Evolutionary conservation across 1,140 invertebrate species (phyloP).

Genomic region (Homalodisca vitripennis): DNA sequence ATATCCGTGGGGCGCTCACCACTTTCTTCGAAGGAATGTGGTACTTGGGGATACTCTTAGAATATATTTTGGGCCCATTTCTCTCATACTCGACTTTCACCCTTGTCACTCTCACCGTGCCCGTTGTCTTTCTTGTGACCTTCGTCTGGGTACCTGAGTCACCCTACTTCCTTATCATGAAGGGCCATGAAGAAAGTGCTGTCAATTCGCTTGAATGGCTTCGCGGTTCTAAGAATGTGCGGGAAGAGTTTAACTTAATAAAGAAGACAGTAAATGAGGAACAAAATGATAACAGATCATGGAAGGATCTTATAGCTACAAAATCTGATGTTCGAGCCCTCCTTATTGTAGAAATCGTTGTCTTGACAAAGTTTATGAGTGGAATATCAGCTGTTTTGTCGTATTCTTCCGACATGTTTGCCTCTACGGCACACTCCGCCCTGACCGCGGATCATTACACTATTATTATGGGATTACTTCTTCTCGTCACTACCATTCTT

Average conservation of each 20-base stretch:
- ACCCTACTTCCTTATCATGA: slow-evolving; percentile 67
- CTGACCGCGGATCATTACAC: slow-evolving; percentile 39
- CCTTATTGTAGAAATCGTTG: slow-evolving; percentile 39
- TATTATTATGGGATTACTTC: slow-evolving; percentile 39
- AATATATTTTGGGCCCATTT: slow-evolving; percentile 73
- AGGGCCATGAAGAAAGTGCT: slow-evolving; percentile 61
- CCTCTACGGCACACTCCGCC: background rate
- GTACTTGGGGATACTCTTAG: slow-evolving; percentile 72
- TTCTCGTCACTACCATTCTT: slow-evolving; percentile 49
- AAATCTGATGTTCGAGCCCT: slow-evolving; percentile 36
- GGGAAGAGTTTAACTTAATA: slow-evolving; percentile 37
- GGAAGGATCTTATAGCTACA: slow-evolving; percentile 35
- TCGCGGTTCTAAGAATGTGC: slow-evolving; percentile 48
- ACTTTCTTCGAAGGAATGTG: slow-evolving; percentile 80
- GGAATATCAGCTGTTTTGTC: slow-evolving; percentile 39
- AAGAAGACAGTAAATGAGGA: slow-evolving; percentile 34
- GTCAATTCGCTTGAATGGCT: slow-evolving; percentile 63
- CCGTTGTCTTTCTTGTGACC: slow-evolving; percentile 60
- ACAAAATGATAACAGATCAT: slow-evolving; percentile 31
- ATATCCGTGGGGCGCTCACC: slow-evolving; percentile 51
- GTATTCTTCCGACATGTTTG: slow-evolving; percentile 39
- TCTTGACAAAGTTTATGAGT: slow-evolving; percentile 37
- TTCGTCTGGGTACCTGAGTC: slow-evolving; percentile 80
- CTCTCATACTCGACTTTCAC: slow-evolving; percentile 66
- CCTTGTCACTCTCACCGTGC: slow-evolving; percentile 60